A percentile compares a stretch with the other conserved stretches of the same genome.
These are phyloP conservation scores for Dilophus febrilis DNA, from an alignment of 2,888 invertebrate species.

Conservation along the genomic window DNA sequence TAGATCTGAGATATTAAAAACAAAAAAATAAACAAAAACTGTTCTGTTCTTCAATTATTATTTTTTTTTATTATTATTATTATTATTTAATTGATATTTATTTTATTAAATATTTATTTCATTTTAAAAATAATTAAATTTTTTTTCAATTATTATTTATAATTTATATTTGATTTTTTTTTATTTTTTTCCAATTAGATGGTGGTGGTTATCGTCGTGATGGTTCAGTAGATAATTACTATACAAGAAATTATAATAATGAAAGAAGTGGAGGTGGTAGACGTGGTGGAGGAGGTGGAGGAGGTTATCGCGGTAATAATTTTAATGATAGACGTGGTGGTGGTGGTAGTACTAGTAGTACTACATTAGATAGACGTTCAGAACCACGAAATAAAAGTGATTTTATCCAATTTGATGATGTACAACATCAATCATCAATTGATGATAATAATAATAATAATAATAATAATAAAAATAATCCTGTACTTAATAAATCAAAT, in stretches of 20 bases:
- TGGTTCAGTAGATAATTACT: conserved; percentile 23
- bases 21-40: too few relatives aligned
- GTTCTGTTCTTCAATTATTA: too few relatives aligned
- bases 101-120: too few relatives aligned
- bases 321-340: conserved; percentile 16
- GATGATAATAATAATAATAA: neutral
- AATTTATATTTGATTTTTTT: conserved; percentile 2
- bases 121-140: neutral
- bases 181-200: conserved; percentile 11
- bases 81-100: too few relatives aligned
- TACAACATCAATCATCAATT: conserved; percentile 1
- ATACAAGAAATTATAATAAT: conserved; percentile 19
- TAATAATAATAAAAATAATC: neutral
- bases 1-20: too few relatives aligned
- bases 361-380: conserved; percentile 10
- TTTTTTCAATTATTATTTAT: neutral
- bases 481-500: neutral
- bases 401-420: neutral
- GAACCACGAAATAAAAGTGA: neutral
- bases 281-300: neutral
- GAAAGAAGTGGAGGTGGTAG: conserved; percentile 1
- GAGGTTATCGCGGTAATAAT: conserved; percentile 15
- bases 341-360: conserved; percentile 14
- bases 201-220: conserved; percentile 18
- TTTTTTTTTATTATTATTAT: too few relatives aligned